Evolutionary conservation across 2,797 vertebrate species (phyloP), one percentile per base, ranked within the genome.

Genomic region (Cynopterus sphinx): DNA sequence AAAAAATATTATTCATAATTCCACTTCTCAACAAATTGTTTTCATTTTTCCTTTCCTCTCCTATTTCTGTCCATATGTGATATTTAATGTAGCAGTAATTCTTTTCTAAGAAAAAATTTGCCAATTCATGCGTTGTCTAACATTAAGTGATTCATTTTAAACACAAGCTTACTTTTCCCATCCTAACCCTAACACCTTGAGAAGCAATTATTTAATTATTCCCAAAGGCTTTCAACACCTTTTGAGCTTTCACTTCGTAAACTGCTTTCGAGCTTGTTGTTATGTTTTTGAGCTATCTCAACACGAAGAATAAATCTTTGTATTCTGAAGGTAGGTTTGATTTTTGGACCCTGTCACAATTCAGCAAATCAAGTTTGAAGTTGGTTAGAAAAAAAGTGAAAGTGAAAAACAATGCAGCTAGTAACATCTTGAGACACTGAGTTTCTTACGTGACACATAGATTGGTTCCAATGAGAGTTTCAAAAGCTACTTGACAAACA

Each of bases 321-420:
- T n/a, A 65, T 73, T 87, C n/a, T 73, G 73, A 79, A 8, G 70
- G 55, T 81, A 3, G 55, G 11, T 90, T 84, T 95, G 33, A 67
- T 41, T 68, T 94, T 87, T 71, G 9, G 51, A 79, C 43, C 88
- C 36, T 31, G 13, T 70, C 61, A 91, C 16, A 89, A 43, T 84
- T 61, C 67, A 4, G 71, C 53, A 75, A 81, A 49, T 77, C 33
- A 90, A 61, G 59, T 53, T 84, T 92, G 57, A 92, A 87, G 49
- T 43, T 93, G 46, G 13, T 43, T 68, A 77, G 43, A 93, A 94
- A 91, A 89, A 55, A 71, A 91, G 61, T 28, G 78, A 71, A 79
- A 75, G 16, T 67, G 75, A 75, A 78, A 51, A 68, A 10, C 51
- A 77, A 28, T 1, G 2, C 17, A 39, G 17, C 68, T 70, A 24